Evolutionary conservation across 2,113 vertebrate species (phyloP), one percentile per base, ranked within the genome.

Genomic region (Macrotis lagotis): DNA sequence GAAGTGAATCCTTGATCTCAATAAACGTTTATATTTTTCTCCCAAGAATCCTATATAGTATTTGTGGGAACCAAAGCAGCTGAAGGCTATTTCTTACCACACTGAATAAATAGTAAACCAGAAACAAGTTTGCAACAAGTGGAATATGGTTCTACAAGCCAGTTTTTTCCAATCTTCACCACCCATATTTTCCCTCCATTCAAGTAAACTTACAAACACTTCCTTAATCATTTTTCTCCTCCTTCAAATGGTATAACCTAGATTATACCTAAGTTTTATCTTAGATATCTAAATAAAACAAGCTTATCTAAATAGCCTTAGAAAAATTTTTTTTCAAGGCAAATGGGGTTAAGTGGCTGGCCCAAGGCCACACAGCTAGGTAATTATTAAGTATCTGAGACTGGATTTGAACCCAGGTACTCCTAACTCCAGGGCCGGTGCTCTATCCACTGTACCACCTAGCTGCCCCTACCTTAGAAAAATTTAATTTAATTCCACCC

Each of bases 1-100:
- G 53, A 93, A 48, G 55, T 31, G 47, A 90, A 10, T 92, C 25
- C 74, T 93, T 96, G 91, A 95, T 8, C 89, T 94, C 48, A 50
- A 92, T 37, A 90, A 26, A 25, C 16, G 37, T 25, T 25, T 89
- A 47, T 91, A n/a, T 93, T 95, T 14, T 51, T 59, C 28, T 26
- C 10, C 31, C 8, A 49, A 96, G 74, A 94, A 90, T 89, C 48
- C 74, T 92, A 47, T 16, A 0, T 89, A 92, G 93, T 91, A 25
- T 55, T 49, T 90, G 0, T 97, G 26, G 94, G 91, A 95, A 96
- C 8, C 22, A 50, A 1, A 91, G n/a, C 51, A 94, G 48, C 31
- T 92, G 66, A 97, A 95, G 37, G 48, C 2, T 90, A 90, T 0
- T 0, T 90, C 88, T 94, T 74, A 92, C 3, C 49, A 93, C 28